Evolutionary conservation across 2,113 vertebrate species (phyloP), one percentile per base, ranked within the genome.

Genomic region (Callipepla squamata): DNA sequence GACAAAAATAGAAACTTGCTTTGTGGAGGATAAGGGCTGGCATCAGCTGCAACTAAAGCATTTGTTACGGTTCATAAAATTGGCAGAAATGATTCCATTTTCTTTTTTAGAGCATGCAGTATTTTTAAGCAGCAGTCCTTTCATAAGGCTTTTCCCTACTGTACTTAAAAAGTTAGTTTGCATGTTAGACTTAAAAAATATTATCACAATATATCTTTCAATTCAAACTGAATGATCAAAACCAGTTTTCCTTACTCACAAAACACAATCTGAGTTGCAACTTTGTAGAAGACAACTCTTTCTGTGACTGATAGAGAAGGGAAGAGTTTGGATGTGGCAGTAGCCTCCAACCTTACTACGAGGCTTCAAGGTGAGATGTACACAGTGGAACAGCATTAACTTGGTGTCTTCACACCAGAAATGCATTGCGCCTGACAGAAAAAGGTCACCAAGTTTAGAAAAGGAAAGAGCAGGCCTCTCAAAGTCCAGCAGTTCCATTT

Each of bases 1-100:
- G 62, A 96, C 91, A 95, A 97, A 97, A 96, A 97, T 95, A 98
- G 97, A 97, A 97, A 76, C 77, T 38, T 7, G 6, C 95, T 97
- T 96, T 93, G 90, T 92, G 80, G 36, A 93, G 87, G 89, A 93
- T 86, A 97, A 93, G 47, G n/a, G 74, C 11, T 96, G 95, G 91
- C 94, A 95, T 96, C 92, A 94, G 92, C 92, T 93, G 92, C 93
- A 93, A 90, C 90, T 84, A 88, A 88, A 92, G 94, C 94, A 73
- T 96, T 97, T 96, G 89, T 90, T 93, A 96, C 4, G 2, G 92
- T 94, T 95, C 96, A 95, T 19, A 91, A 90, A 94, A 95, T 53
- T 87, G 92, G 94, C 93, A 86, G 83, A 94, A 95, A 57, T 82
- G 0, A 92, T 95, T 94, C 93, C 32, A 73, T 87, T 95, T 95